Conservation (phyloP, 2,888 invertebrate species). For the Volucella inanis region DNA sequence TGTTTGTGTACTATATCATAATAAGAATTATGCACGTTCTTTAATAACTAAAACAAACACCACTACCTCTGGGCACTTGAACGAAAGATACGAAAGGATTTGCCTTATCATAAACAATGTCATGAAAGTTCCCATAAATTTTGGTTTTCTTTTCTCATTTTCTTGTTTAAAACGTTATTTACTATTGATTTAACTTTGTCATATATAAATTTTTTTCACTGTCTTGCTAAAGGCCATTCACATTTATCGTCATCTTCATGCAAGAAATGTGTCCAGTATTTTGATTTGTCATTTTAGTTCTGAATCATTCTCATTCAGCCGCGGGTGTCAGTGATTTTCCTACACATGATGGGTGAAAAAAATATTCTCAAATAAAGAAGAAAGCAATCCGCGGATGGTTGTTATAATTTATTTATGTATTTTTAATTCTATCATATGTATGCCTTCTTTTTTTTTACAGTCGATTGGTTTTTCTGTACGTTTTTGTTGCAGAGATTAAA, state of each 20-base stretch:
- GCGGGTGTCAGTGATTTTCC: not conserved
- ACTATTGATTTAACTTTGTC: not conserved
- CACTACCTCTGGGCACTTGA: not conserved
- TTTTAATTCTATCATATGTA: no score
- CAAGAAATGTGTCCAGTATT: constrained; percentile 15
- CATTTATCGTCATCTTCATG: constrained; percentile 23
- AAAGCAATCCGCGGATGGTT: constrained; percentile 8
- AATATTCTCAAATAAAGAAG: not conserved
- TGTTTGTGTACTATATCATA: no score
- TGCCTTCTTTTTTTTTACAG: no score
- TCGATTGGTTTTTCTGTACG: no score
- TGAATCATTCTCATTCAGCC: constrained; percentile 20
- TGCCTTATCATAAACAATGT: not conserved
- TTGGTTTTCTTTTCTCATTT: not conserved
- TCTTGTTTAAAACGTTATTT: not conserved
- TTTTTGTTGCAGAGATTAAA: no score
- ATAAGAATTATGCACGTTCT: no score
- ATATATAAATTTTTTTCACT: not conserved
- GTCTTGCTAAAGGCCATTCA: constrained; percentile 33
- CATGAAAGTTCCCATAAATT: not conserved
- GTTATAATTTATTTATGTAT: not conserved
- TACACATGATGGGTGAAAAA: not conserved
- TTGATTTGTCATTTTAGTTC: constrained; percentile 33
- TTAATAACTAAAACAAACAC: no score
- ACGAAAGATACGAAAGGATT: not conserved